A percentile compares a stretch with the other conserved stretches of the same genome.
These are phyloP conservation scores for Acrossocheilus wenchowensis DNA, from an alignment of 2,797 vertebrate genomes.

Conservation along the genomic window DNA sequence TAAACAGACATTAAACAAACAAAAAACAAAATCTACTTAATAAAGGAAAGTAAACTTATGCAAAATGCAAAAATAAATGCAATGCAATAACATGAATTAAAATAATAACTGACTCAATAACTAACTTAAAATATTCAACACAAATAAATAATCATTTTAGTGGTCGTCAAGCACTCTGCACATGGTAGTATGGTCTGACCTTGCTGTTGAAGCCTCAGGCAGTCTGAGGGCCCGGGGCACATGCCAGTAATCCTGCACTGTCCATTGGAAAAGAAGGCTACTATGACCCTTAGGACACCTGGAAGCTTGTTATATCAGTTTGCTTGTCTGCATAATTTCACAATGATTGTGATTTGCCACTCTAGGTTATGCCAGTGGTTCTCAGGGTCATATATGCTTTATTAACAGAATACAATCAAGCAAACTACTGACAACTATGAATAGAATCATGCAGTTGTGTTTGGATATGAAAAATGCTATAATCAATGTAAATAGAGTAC, in stretches of 20 bases:
- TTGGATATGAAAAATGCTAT: background rate
- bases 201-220: background rate
- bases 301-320: background rate
- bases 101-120: background rate
- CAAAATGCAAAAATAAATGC: background rate
- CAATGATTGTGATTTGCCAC: background rate
- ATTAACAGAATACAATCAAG: background rate
- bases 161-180: background rate
- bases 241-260: background rate
- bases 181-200: background rate
- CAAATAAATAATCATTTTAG: background rate
- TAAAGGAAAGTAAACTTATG: background rate
- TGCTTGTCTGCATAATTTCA: background rate
- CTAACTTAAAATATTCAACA: background rate
- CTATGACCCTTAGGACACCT: background rate
- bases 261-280: background rate
- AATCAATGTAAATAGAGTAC: background rate
- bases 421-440: background rate
- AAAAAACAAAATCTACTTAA: too few species aligned
- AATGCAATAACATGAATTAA: background rate
- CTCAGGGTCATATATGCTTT: too few species aligned
- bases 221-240: background rate
- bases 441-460: background rate
- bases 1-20: background rate
- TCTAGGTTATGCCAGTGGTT: background rate